These are phyloP conservation scores for Nomada ruficornis DNA, from an alignment of 2,888 invertebrate genomes.

Conservation along the genomic window DNA sequence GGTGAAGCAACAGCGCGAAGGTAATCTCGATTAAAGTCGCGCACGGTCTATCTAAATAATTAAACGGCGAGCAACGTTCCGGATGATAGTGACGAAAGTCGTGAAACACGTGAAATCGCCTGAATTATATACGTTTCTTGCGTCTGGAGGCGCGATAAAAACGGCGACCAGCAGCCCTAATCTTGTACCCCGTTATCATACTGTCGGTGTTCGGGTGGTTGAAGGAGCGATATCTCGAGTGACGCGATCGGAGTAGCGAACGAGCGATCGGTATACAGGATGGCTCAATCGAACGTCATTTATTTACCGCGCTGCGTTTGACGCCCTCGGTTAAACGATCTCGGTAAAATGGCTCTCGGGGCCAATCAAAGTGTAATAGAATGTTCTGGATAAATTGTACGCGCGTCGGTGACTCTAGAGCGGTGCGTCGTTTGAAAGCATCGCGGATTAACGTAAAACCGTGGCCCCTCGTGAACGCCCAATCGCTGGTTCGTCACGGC, in stretches of 20 bases:
- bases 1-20: constrained; percentile 36
- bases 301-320: constrained; percentile 65
- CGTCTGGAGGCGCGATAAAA: neutral
- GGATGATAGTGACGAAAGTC: constrained; percentile 32
- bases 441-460: neutral
- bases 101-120: constrained; percentile 22
- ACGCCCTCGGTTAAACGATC: constrained; percentile 65
- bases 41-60: constrained; percentile 46
- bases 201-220: neutral
- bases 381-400: constrained; percentile 63
- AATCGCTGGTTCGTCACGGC: neutral
- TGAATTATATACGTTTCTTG: constrained; percentile 9
- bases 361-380: constrained; percentile 68
- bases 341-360: constrained; percentile 56
- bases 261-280: constrained; percentile 43
- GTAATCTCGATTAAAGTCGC: constrained; percentile 51
- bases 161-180: constrained; percentile 2
- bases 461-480: neutral
- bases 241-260: constrained; percentile 29
- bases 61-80: constrained; percentile 18
- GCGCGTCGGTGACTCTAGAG: constrained; percentile 8
- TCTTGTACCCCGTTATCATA: neutral
- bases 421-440: constrained; percentile 26
- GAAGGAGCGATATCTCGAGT: constrained; percentile 2
- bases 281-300: constrained; percentile 56